These are phyloP conservation scores for Conomelus anceps DNA, from an alignment of 2,888 invertebrate species.

Conservation along the genomic window DNA sequence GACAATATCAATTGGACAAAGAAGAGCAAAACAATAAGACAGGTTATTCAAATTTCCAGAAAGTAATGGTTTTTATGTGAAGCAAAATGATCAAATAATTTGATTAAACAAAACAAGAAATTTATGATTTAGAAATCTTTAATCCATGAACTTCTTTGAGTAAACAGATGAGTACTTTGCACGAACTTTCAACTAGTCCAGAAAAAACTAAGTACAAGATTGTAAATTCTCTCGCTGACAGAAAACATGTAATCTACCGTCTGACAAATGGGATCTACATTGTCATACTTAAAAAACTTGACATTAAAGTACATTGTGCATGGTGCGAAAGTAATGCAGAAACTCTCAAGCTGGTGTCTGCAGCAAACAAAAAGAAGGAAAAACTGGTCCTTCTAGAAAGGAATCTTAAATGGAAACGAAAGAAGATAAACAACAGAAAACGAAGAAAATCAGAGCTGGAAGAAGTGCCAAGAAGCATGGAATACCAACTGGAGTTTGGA, in stretches of 20 bases:
- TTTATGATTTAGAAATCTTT: too few relatives aligned
- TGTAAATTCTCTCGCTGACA: neutral
- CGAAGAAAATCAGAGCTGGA: neutral
- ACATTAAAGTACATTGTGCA: neutral
- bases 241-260: neutral
- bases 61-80: too few relatives aligned
- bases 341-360: neutral
- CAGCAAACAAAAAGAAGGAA: neutral
- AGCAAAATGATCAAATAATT: too few relatives aligned
- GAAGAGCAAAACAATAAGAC: too few relatives aligned
- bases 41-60: too few relatives aligned
- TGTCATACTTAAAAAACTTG: neutral
- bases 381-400: neutral
- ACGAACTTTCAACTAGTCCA: neutral
- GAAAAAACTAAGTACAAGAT: neutral
- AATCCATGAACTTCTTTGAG: too few relatives aligned
- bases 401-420: neutral
- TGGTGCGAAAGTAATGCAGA: neutral
- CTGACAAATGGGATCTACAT: neutral
- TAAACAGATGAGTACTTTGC: neutral
- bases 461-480: neutral
- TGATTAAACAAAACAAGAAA: too few relatives aligned
- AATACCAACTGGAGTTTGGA: neutral
- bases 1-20: too few relatives aligned
- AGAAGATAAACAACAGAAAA: neutral